Evolutionary conservation across 2,888 invertebrate genomes (phyloP).

Genomic region (Phytoseiulus persimilis): DNA sequence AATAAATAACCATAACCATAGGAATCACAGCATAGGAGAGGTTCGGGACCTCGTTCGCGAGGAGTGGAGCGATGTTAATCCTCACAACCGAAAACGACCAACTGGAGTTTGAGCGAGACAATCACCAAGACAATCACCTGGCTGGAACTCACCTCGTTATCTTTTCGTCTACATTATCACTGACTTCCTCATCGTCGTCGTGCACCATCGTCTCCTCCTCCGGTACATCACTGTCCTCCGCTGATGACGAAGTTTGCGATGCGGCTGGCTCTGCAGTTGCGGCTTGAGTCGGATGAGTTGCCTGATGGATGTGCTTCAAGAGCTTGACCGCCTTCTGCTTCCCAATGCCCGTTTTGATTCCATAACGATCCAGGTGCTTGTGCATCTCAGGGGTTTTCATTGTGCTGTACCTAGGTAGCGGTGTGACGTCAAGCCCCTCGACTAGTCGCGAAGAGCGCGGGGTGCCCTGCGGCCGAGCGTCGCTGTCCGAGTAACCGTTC

Average conservation of each 20-base stretch:
- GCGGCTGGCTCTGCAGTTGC: not conserved
- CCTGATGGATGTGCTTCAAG: conserved; percentile 22
- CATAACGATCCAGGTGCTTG: conserved; percentile 8
- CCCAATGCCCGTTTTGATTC: conserved; percentile 22
- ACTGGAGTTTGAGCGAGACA: too few species aligned
- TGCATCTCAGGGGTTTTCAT: conserved; percentile 37
- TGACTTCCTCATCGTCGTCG: conserved; percentile 27
- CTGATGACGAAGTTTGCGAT: conserved; percentile 10
- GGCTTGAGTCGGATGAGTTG: not conserved
- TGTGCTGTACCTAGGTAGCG: conserved; percentile 17
- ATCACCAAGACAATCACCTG: not conserved
- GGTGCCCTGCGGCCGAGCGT: not conserved
- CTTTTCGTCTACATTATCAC: conserved; percentile 18
- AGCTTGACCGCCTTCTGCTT: conserved; percentile 22
- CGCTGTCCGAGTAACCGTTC: not conserved
- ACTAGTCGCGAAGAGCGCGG: conserved; percentile 11
- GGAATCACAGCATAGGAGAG: too few species aligned
- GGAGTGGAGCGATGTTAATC: too few species aligned
- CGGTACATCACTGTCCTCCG: conserved; percentile 27
- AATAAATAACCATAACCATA: too few species aligned
- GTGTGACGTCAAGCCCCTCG: conserved; percentile 19
- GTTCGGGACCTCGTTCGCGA: too few species aligned
- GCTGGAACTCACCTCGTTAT: not conserved
- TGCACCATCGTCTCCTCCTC: conserved; percentile 21
- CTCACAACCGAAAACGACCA: too few species aligned